Evolutionary conservation across 2,113 vertebrate species (phyloP), one percentile per base, ranked within the genome.

Genomic region (Corvus moneduloides): DNA sequence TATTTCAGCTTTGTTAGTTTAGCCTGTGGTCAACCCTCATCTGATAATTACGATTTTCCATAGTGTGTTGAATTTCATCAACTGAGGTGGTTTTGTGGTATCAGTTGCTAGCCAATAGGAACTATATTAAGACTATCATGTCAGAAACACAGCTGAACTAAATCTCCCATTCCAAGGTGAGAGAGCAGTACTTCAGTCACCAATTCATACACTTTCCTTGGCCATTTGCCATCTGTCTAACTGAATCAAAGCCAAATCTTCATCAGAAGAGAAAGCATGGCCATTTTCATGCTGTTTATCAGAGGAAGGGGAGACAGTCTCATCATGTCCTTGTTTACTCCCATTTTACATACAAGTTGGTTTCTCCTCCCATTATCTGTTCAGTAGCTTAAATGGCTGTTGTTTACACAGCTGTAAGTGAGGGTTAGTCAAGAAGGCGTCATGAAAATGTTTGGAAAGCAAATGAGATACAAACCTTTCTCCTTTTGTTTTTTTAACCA

Each of bases 381-480:
- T 89, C 84, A 95, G 62, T 88, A 82, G 49, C 84, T 92, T 93
- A 74, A 84, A 96, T 83, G 30, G 54, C 87, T 90, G 81, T 28
- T 97, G 96, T 98, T 98, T 97, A 97, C 86, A 98, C 97, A 98
- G 98, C 97, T 98, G 97, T 96, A 90, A 84, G 63, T 69, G 89
- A 94, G 86, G 83, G 81, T 86, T 93, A 97, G 95, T 92, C 78
- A 95, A 96, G 93, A 83, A 86, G 74, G 75, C 30, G 0, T 97
- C 76, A 84, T 91, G 64, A 49, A 41, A 41, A 46, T 71, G 75
- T 95, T 97, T 97, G 97, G 93, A 97, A 96, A 96, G 76, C 90
- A 94, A 97, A 89, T 92, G 88, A 97, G 89, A 94, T 90, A 95
- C 76, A 95, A 96, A 94, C 87, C 35, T 83, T 90, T 6, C 67